Evolutionary conservation across 2,113 vertebrate genomes (phyloP).

Genomic region (Crotalus viridis): DNA sequence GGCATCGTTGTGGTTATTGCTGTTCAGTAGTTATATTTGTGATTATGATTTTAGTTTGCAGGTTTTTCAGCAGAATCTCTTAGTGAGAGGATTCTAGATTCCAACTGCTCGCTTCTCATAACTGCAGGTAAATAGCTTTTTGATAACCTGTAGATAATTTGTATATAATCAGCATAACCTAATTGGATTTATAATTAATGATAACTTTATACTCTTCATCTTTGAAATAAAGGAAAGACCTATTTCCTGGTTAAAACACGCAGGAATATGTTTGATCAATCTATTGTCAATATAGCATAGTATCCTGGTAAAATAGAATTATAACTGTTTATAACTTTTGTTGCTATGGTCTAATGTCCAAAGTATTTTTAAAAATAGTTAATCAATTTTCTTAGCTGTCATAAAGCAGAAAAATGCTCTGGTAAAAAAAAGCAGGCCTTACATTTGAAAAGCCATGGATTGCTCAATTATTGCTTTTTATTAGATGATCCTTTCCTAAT

Average conservation of each 20-base stretch:
- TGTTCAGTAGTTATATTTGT: neutral
- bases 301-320: neutral
- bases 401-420: neutral
- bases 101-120: constrained; percentile 85
- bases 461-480: neutral
- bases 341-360: constrained; percentile 41
- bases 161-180: neutral
- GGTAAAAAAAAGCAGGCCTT: neutral
- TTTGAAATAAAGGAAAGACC: constrained; percentile 9
- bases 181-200: neutral
- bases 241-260: neutral
- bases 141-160: neutral
- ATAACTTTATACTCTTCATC: neutral
- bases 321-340: constrained; percentile 32
- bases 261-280: fast-evolving
- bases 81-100: constrained; percentile 89
- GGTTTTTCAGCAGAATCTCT: constrained; percentile 95
- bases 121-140: constrained; percentile 78
- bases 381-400: constrained; percentile 11
- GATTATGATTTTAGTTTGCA: constrained; percentile 81
- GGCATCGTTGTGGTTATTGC: neutral
- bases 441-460: neutral
- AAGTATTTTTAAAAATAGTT: constrained; percentile 11
- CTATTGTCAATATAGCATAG: neutral
- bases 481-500: constrained; percentile 9